A percentile compares a stretch with the other conserved stretches of the same genome.
Conservation (phyloP, 2,888 invertebrate genomes). For the Rotaria macrura region DNA sequence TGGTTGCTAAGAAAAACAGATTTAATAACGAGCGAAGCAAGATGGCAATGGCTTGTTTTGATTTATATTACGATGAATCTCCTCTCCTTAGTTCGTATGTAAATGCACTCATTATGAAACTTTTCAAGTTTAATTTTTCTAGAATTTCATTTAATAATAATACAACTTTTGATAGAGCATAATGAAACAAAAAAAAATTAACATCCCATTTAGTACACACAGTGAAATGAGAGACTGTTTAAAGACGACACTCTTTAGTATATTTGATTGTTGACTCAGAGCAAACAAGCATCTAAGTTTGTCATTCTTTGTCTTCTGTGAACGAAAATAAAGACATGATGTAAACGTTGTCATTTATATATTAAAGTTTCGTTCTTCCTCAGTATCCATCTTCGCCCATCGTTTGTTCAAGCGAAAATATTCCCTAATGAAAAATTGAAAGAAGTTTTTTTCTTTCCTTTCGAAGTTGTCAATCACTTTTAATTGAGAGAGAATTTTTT, state of each 20-base stretch:
- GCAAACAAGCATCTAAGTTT: too few relatives aligned
- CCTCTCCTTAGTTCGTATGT: background rate
- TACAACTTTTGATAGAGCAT: too few relatives aligned
- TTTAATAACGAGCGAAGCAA: background rate
- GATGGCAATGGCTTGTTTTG: background rate
- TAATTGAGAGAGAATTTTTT: background rate
- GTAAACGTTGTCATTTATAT: background rate
- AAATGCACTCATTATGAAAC: background rate
- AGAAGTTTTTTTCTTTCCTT: background rate
- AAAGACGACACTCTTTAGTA: background rate
- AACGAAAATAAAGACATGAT: background rate
- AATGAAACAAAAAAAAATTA: too few relatives aligned
- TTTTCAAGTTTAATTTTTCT: background rate
- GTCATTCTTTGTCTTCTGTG: too few relatives aligned
- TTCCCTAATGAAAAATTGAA: background rate
- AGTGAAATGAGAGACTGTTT: background rate
- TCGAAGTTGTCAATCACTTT: background rate
- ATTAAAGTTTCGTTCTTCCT: background rate
- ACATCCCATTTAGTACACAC: background rate
- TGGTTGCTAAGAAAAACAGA: background rate
- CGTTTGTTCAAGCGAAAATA: background rate
- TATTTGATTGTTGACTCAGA: background rate
- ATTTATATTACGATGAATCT: background rate
- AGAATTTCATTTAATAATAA: background rate
- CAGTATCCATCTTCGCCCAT: background rate